Evolutionary conservation across 2,888 invertebrate species (phyloP).

Genomic region (Diloba caeruleocephala): DNA sequence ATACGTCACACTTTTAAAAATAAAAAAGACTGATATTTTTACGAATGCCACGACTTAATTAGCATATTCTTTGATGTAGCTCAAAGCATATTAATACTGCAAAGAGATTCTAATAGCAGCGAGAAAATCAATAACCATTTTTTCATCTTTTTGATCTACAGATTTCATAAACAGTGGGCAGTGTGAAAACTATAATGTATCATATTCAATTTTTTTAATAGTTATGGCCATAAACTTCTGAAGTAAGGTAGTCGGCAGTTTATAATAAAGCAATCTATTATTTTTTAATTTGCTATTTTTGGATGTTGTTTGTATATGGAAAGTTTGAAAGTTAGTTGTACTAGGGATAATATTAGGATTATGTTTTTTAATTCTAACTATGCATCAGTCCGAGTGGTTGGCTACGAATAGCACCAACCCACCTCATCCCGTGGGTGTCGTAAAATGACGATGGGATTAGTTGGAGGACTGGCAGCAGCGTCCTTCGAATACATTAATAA

Average conservation of each 20-base stretch:
- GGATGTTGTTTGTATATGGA: constrained; percentile 3
- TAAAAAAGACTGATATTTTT: too few relatives aligned
- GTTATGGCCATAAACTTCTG: constrained; percentile 46
- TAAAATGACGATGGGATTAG: too few relatives aligned
- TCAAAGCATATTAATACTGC: constrained; percentile 11
- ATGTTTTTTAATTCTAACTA: too few relatives aligned
- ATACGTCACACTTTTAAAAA: too few relatives aligned
- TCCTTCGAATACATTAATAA: too few relatives aligned
- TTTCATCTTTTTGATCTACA: constrained; percentile 49
- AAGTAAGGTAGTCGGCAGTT: constrained; percentile 33
- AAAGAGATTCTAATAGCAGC: constrained; percentile 11
- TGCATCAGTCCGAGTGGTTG: too few relatives aligned
- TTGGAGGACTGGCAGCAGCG: too few relatives aligned
- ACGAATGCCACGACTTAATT: constrained; percentile 1
- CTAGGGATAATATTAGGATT: too few relatives aligned
- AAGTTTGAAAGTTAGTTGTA: constrained; percentile 3
- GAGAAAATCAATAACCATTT: constrained; percentile 13
- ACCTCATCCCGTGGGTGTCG: too few relatives aligned
- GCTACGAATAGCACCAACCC: too few relatives aligned
- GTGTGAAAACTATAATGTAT: constrained; percentile 25
- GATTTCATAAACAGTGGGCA: constrained; percentile 41
- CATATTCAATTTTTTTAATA: constrained; percentile 41
- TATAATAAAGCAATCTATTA: constrained; percentile 39
- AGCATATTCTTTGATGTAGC: constrained; percentile 36
- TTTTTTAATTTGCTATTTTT: constrained; percentile 24